phyloP scores from a whole-genome alignment of 2,888 invertebrate species.

The Liopterus haemorrhoidalis region DNA sequence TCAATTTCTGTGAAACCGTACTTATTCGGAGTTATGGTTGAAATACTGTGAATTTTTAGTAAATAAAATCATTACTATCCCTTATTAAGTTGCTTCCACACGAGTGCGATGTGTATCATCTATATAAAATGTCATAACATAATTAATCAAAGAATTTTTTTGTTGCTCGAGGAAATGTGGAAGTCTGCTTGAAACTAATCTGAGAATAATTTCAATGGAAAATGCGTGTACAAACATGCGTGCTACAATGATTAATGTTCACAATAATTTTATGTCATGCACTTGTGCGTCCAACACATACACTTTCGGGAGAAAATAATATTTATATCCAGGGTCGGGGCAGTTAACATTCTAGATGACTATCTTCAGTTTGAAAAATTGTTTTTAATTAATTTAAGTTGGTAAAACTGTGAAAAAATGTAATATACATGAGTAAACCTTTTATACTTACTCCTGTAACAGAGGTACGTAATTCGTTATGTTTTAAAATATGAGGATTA shows the following conservation, averaged over 20 bases:
- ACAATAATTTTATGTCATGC: too few relatives aligned
- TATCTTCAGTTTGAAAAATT: slow-evolving; percentile 17
- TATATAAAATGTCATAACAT: too few relatives aligned
- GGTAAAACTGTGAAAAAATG: slow-evolving; percentile 16
- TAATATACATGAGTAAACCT: slow-evolving; percentile 18
- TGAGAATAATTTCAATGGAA: slow-evolving; percentile 24
- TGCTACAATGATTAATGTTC: slow-evolving; percentile 17
- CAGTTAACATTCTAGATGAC: slow-evolving; percentile 16
- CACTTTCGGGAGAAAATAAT: slow-evolving; percentile 11
- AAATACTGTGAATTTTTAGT: too few relatives aligned
- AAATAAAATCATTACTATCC: too few relatives aligned
- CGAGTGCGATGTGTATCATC: too few relatives aligned
- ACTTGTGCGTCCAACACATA: slow-evolving; percentile 1
- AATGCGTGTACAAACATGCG: slow-evolving; percentile 19
- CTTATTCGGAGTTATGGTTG: too few relatives aligned
- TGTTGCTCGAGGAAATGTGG: slow-evolving; percentile 15
- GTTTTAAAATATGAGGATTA: too few relatives aligned
- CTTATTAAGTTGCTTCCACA: too few relatives aligned
- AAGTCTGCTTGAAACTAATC: slow-evolving; percentile 17
- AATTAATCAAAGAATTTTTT: slow-evolving; percentile 18
- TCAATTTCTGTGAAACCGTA: too few relatives aligned
- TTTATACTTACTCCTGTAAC: too few relatives aligned
- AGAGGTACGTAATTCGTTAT: too few relatives aligned
- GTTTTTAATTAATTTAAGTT: slow-evolving; percentile 19
- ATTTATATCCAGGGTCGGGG: slow-evolving; percentile 4